Conservation (phyloP, 2,888 invertebrate species). For the Theodoxus fluviatilis region DNA sequence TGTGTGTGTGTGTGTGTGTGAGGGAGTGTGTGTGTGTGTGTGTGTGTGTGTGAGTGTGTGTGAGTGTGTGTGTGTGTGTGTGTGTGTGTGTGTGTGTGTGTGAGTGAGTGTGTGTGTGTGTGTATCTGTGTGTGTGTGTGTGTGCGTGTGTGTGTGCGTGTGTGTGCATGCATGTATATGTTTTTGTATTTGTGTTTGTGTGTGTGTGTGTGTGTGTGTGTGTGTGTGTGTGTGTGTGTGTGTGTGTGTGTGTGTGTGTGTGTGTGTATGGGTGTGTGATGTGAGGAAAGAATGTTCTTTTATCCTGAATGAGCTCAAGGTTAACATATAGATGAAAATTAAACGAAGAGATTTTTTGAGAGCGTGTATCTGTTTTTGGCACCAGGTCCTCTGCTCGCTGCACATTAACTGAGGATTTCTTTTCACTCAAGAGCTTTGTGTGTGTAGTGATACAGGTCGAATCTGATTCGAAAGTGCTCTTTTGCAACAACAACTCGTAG, state of each 20-base stretch:
- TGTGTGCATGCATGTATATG: neutral
- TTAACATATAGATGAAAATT: no score
- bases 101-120: neutral
- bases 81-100: conserved; percentile 1
- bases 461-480: no score
- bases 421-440: no score
- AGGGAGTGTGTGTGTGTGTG: neutral
- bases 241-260: conserved; percentile 6
- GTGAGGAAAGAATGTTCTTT: no score
- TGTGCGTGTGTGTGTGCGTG: neutral
- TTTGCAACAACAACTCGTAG: no score
- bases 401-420: no score
- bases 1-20: neutral
- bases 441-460: no score
- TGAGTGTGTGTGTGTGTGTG: conserved; percentile 1
- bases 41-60: neutral
- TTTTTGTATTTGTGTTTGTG: conserved; percentile 6
- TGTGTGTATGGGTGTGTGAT: no score
- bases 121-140: neutral
- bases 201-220: conserved; percentile 9
- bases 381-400: no score
- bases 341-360: no score
- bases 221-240: conserved; percentile 1
- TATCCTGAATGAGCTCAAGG: no score
- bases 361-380: no score